Base-by-base conservation (phyloP, 2,888 invertebrate species). In the Drosophila falleni region DNA sequence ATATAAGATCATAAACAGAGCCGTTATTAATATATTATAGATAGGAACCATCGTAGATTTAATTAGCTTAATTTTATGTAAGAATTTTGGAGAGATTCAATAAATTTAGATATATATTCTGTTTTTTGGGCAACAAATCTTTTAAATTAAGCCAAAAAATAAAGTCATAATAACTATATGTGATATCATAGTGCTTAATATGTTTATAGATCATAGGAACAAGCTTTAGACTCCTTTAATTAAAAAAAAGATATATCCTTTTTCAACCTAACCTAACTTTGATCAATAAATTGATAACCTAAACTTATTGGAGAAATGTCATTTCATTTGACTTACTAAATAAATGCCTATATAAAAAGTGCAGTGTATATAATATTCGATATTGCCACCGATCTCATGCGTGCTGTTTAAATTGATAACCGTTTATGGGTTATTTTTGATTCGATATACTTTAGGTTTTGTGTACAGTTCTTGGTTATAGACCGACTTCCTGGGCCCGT, bases 321-420 rank as follows among this genome's bases (percentile, higher is more conserved):
- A 6, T 1, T 23, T 23, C 23, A 23, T 23, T 23, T 4, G 3
- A 1, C 23, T 3, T 2, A 23, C 23, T 23, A 23, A 23, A 23
- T 23, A 4, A 23, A 23, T 23, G 23, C 23, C 23, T 23, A 19
- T 5, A 11, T n/a, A 33, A 29, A 5, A 29, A 29, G 29, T 29
- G 9, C 31, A 78, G 69, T 15, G 75, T 44, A 64, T 61, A 0
- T 8, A 1, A 11, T 10, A 23, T 51, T 59, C 58, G 53, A 33
- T 6, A n/a, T 5, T 9, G 8, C 19, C 9, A 3, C 1, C 23
- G 11, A 50, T 42, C 35, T 10, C 11, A 10, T 1, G 29, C 2
- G 41, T 77, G 41, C 31, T 55, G 35, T 67, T 37, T 56, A 63
- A 79, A 71, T 65, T 75, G 71, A 81, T 81, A 78, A 81, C 65